Percentiles rank a stretch among this genome's conserved stretches.
These are phyloP conservation scores for Ahaetulla prasina DNA, from an alignment of 2,113 vertebrate species.

Conservation along the genomic window DNA sequence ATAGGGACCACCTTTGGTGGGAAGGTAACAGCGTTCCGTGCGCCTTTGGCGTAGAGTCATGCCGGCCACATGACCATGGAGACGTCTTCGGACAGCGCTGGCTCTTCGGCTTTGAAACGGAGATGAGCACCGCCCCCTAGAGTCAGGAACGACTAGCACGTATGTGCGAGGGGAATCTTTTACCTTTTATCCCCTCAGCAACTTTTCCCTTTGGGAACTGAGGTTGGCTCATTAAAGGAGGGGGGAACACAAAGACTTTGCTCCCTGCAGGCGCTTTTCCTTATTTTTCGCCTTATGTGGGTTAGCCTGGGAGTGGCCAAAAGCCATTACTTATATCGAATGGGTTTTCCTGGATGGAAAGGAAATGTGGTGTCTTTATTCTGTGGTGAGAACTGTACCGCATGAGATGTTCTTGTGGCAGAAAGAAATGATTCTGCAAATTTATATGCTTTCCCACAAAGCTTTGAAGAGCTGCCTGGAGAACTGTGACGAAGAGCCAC, in stretches of 20 bases:
- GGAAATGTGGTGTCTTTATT: neutral
- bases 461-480: neutral
- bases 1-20: too few relatives aligned
- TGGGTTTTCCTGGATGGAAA: fast-evolving
- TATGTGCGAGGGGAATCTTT: too few relatives aligned
- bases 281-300: neutral
- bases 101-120: too few relatives aligned
- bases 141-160: too few relatives aligned
- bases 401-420: neutral
- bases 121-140: too few relatives aligned
- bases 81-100: too few relatives aligned
- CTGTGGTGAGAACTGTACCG: neutral
- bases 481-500: neutral
- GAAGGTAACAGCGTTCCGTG: too few relatives aligned
- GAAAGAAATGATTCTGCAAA: neutral
- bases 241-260: neutral
- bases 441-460: neutral
- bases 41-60: too few relatives aligned
- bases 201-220: neutral
- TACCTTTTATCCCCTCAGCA: neutral
- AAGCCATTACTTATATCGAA: neutral
- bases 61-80: too few relatives aligned
- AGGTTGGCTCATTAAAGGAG: neutral
- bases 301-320: neutral
- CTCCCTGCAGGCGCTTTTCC: neutral